A percentile compares a stretch with the other conserved stretches of the same genome.
These are phyloP conservation scores for Leptopilina syphax DNA, from an alignment of 2,888 invertebrate genomes.

Conservation along the genomic window DNA sequence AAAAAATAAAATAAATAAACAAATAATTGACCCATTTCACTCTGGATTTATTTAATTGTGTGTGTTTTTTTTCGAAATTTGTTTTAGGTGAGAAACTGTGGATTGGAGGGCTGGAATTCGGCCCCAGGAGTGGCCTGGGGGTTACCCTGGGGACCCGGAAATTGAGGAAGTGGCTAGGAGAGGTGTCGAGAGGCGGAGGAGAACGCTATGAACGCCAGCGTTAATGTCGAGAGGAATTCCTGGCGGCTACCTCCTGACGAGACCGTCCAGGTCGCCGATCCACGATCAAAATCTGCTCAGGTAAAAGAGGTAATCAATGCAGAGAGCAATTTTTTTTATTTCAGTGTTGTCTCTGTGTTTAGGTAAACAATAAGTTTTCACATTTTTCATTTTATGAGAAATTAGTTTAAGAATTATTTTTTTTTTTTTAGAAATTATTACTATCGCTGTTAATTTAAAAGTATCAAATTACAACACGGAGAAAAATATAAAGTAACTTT, in stretches of 20 bases:
- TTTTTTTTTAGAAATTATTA: no score
- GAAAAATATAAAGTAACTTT: no score
- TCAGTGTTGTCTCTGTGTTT: slow-evolving; percentile 48
- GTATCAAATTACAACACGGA: no score
- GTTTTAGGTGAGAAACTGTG: slow-evolving; percentile 68
- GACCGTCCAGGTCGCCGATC: slow-evolving; percentile 93
- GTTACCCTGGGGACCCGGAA: slow-evolving; percentile 69
- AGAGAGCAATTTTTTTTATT: slow-evolving; percentile 41
- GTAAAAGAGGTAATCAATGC: slow-evolving; percentile 77
- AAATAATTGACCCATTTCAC: slow-evolving; percentile 19
- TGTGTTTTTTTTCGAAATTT: background rate
- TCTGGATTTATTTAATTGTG: no score
- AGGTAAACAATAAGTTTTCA: background rate
- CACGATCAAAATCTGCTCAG: slow-evolving; percentile 87
- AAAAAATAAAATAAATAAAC: background rate
- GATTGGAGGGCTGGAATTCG: slow-evolving; percentile 69
- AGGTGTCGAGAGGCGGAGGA: slow-evolving; percentile 67
- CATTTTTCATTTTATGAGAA: background rate
- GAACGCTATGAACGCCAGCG: slow-evolving; percentile 93
- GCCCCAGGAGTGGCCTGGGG: slow-evolving; percentile 77
- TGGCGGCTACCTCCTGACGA: slow-evolving; percentile 96
- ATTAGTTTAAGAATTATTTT: no score
- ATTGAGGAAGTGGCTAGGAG: slow-evolving; percentile 64
- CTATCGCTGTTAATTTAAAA: no score
- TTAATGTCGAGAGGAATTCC: slow-evolving; percentile 91